These are phyloP conservation scores for Gallinago solitaria DNA, from an alignment of 2,797 vertebrate species.

Conservation along the genomic window DNA sequence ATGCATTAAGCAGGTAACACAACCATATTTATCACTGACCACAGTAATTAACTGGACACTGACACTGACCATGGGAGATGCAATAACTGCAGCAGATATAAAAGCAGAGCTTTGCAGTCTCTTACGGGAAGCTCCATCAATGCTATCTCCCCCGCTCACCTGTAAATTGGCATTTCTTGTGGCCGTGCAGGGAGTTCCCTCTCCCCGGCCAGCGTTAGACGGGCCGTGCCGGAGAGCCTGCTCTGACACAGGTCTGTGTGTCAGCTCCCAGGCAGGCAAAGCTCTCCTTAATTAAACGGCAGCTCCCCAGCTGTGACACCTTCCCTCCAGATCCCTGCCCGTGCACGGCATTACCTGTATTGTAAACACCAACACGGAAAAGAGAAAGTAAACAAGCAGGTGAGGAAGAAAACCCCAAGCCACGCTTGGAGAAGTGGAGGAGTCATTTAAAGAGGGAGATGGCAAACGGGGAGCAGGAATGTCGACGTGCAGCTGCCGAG, in stretches of 20 bases:
- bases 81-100: not conserved
- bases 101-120: not conserved
- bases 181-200: not conserved
- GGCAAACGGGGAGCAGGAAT: not conserved
- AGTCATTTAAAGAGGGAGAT: not conserved
- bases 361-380: not conserved
- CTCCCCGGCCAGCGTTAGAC: not conserved
- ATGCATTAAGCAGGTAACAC: not conserved
- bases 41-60: not conserved
- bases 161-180: not conserved
- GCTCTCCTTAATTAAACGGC: not conserved
- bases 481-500: not conserved
- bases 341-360: not conserved
- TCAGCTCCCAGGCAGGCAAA: not conserved
- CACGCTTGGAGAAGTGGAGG: not conserved
- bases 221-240: not conserved
- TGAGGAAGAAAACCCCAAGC: accelerated
- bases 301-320: not conserved
- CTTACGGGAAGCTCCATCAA: not conserved
- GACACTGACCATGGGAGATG: no score
- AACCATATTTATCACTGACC: not conserved
- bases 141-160: not conserved
- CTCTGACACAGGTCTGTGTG: not conserved
- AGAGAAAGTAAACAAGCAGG: not conserved
- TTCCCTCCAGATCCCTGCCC: not conserved